Base-by-base conservation (phyloP, 1,140 invertebrate genomes). In the Latrodectus geometricus region DNA sequence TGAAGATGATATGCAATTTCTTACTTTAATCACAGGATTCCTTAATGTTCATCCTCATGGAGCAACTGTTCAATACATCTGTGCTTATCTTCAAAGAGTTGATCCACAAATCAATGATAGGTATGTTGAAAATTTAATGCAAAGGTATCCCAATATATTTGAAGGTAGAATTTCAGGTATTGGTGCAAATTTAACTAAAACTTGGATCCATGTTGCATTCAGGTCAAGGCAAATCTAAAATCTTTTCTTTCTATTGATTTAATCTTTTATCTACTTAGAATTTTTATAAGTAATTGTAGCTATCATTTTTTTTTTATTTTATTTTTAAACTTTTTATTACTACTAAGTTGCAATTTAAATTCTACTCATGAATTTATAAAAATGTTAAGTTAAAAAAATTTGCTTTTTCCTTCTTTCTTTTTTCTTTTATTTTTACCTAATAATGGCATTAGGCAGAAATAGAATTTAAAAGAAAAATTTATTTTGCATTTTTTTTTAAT, bases 41-140 rank as follows among this genome's bases (percentile, higher is more conserved):
- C 92, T 97, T 52, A 95, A 97, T 90, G 95, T 97, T 69, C 96
- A 97, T 92, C 96, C 96, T 0, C 95, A 95, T 90, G 96, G 96
- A 68, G 95, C 96, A 4, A 95, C 95, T 83, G 93, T 96, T 7
- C 95, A 96, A 90, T 96, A 96, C 89, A 93, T 97, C 88, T 95
- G 95, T 54, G 84, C 87, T 0, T 97, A 96, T 91, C 92, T 97
- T 75, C 94, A 94, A 90, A 95, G 95, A 91, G 92, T 95, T 83
- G 93, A 95, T 75, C 92, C 94, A 4, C 92, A 92, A 83, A 90
- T 95, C 17, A 93, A 93, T 88, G 93, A 94, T 1, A 93, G 93
- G 69, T 95, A 96, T 89, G 93, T 97, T 9, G 95, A 96, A 91
- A 92, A 93, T 88, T 91, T 96, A 65, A 93, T 97, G 91, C 92